Conservation (phyloP, 1,140 invertebrate species). For the Eurosta solidaginis region DNA sequence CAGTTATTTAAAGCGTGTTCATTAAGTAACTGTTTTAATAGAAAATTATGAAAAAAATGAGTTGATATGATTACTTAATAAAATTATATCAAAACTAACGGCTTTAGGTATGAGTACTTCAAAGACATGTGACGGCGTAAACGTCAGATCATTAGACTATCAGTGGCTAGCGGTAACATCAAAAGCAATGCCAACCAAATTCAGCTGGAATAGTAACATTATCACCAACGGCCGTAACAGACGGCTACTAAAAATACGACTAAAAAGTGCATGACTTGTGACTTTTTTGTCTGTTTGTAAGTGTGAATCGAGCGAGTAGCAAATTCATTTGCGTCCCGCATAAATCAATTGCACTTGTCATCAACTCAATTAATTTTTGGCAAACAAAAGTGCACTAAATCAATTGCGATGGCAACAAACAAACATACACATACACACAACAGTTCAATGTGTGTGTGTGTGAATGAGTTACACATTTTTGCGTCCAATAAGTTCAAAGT, state of each 20-base stretch:
- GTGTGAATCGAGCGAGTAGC: background rate
- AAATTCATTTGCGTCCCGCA: constrained; percentile 59
- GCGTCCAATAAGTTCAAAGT: no score
- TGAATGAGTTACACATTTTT: no score
- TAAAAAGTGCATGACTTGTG: background rate
- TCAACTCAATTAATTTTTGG: constrained; percentile 61
- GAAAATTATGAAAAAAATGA: no score
- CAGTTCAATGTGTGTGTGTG: background rate
- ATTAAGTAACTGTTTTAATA: no score
- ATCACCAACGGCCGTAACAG: background rate
- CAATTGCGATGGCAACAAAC: constrained; percentile 57
- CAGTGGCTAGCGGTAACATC: background rate
- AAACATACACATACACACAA: background rate
- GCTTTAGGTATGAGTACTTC: background rate
- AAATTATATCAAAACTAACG: no score
- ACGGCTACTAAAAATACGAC: background rate
- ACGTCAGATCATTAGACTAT: background rate
- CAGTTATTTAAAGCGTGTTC: no score
- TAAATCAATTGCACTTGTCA: constrained; percentile 61
- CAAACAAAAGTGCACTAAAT: constrained; percentile 60
- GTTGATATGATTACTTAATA: no score
- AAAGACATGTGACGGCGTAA: background rate
- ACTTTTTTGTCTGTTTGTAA: background rate
- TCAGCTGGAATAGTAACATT: background rate
- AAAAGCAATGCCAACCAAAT: background rate